Base-by-base conservation (phyloP, 2,888 invertebrate genomes). In the Sphecodes monilicornis region DNA sequence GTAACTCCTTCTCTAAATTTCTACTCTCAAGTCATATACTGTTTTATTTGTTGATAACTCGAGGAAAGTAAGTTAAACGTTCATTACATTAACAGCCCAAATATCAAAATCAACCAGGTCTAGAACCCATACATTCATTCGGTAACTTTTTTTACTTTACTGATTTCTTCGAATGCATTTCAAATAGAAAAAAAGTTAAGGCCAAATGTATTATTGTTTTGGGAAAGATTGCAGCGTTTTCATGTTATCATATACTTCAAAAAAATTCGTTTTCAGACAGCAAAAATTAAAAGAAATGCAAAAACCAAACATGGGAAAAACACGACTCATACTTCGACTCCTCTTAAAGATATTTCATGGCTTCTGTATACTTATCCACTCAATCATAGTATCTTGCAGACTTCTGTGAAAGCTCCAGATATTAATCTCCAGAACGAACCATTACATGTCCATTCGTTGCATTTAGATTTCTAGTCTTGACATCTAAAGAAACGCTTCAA, bases 61-160 rank as follows among this genome's bases (percentile, higher is more conserved):
- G 36, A 84, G 80, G 80, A 81, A 78, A 64, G 70, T 68, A 36
- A 76, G 54, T 78, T 78, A 46, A 66, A 46, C 43, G 54, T 60
- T 77, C 83, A 76, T 89, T 85, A 89, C 90, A 89, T 43, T 80
- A 54, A 89, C 90, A 91, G 86, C 74, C 81, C 88, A 88, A 77
- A 83, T 89, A 86, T 85, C 86, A 79, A 83, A 90, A 91, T 88
- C 89, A 91, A 90, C 78, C 89, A 89, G 88, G 87, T 91, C 88
- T 90, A 88, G 79, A 88, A 88, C 70, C 83, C 76, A 82, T 85
- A 87, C 72, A 86, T 88, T 89, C 88, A 86, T 89, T 89, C 84
- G 78, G 43, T 79, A 77, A 85, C 76, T 82, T 83, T 70, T 68
- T 70, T 69, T 57, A 69, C 73, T 69, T 78, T 32, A 76, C 66